Evolutionary conservation across 2,888 invertebrate genomes (phyloP).

Genomic region (Gastrophysa polygoni): DNA sequence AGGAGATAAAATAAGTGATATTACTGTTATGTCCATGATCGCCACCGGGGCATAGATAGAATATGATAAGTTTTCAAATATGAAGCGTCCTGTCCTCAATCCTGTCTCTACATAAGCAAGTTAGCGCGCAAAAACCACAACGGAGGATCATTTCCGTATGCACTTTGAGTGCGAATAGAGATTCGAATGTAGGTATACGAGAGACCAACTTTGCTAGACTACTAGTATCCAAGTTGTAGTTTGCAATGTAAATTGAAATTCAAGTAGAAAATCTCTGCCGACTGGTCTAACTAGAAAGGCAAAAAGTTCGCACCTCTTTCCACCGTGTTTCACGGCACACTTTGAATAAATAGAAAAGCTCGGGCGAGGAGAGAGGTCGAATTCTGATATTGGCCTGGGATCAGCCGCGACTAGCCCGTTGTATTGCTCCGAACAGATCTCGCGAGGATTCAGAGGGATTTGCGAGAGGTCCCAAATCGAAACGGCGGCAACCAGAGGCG

Average conservation of each 20-base stretch:
- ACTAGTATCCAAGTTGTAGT: too few relatives aligned
- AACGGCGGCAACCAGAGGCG: conserved; percentile 53
- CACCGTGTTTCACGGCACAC: conserved; percentile 38
- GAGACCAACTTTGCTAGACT: too few relatives aligned
- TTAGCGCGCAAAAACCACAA: too few relatives aligned
- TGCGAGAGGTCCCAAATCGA: conserved; percentile 58
- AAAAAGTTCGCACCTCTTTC: conserved; percentile 54
- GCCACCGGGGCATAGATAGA: too few relatives aligned
- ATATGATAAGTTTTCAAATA: too few relatives aligned
- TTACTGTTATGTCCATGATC: too few relatives aligned
- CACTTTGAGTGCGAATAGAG: too few relatives aligned
- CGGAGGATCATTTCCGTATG: too few relatives aligned
- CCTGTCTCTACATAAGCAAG: too few relatives aligned
- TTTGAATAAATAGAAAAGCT: conserved; percentile 56
- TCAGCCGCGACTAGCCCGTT: conserved; percentile 56
- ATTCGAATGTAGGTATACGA: too few relatives aligned
- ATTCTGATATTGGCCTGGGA: conserved; percentile 52
- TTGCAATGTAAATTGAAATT: neutral
- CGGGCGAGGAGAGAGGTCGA: conserved; percentile 39
- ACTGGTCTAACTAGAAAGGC: neutral
- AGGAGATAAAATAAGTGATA: too few relatives aligned
- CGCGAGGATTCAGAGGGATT: conserved; percentile 59
- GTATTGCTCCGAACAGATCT: conserved; percentile 57
- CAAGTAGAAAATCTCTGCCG: neutral
- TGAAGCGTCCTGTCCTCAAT: too few relatives aligned